These are phyloP conservation scores for Lacerta bilineata DNA, from an alignment of 2,797 vertebrate genomes.

Conservation along the genomic window DNA sequence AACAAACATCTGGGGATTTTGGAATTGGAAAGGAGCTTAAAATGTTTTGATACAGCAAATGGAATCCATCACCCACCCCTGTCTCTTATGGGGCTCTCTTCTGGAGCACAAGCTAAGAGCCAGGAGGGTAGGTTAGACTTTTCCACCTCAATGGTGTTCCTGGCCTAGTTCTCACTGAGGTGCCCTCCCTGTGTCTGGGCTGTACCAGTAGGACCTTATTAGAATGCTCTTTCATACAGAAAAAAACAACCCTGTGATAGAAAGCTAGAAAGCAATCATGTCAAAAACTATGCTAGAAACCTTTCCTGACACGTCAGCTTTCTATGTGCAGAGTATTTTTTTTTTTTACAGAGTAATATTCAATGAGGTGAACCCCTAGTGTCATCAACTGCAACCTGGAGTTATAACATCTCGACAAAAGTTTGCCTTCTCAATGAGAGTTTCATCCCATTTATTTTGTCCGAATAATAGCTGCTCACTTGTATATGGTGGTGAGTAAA, in stretches of 20 bases:
- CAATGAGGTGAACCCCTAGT: not conserved
- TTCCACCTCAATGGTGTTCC: not conserved
- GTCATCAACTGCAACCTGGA: not conserved
- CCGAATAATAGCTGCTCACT: not conserved
- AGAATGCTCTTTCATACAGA: not conserved
- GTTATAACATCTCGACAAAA: not conserved
- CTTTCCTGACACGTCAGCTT: not conserved
- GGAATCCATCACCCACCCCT: not conserved
- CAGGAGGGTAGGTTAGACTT: not conserved
- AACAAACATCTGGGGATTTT: constrained; percentile 3
- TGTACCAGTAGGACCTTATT: not conserved
- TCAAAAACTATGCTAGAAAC: not conserved
- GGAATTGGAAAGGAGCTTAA: not conserved
- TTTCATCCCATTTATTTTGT: not conserved
- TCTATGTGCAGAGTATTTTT: not conserved
- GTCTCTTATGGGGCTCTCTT: not conserved
- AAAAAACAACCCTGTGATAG: too few relatives aligned
- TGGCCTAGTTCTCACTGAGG: too few relatives aligned
- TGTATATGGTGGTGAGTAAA: not conserved
- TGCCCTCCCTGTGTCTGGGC: not conserved
- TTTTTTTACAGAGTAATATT: too few relatives aligned
- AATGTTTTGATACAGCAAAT: not conserved
- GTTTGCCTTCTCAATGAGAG: not conserved
- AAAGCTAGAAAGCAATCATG: not conserved
- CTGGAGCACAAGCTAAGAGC: too few relatives aligned